Evolutionary conservation across 2,888 invertebrate genomes (phyloP).

Genomic region (Pycnomerus fuliginosus): DNA sequence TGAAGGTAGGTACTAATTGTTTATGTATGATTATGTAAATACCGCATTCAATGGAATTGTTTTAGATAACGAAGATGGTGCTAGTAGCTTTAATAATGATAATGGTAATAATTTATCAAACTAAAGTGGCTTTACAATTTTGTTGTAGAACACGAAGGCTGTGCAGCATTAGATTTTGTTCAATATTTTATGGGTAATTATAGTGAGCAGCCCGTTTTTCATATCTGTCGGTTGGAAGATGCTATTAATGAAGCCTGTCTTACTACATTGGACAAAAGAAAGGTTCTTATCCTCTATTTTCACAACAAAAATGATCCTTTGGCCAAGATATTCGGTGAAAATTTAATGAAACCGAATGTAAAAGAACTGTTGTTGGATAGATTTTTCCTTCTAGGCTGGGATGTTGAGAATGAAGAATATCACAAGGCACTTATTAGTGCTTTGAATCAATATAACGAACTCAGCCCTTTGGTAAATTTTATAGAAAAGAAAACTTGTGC

Average conservation of each 20-base stretch:
- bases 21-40: too few relatives aligned
- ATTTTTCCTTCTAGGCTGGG: not conserved
- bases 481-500: constrained; percentile 26
- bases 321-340: not conserved
- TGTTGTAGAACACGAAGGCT: too few relatives aligned
- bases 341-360: too few relatives aligned
- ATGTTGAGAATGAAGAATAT: not conserved
- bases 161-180: not conserved
- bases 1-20: too few relatives aligned
- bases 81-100: too few relatives aligned
- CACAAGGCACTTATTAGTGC: constrained; percentile 9
- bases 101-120: too few relatives aligned
- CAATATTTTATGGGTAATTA: not conserved
- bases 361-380: not conserved
- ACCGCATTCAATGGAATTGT: too few relatives aligned
- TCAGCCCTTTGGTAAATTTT: constrained; percentile 25
- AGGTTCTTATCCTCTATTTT: not conserved
- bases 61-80: too few relatives aligned
- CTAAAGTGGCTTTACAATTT: too few relatives aligned
- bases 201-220: not conserved
- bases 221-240: not conserved
- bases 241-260: not conserved
- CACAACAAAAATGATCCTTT: not conserved
- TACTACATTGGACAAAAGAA: not conserved
- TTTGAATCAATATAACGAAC: constrained; percentile 21